phyloP scores from a whole-genome alignment of 2,888 invertebrate genomes.

The Agonopterix arenella region DNA sequence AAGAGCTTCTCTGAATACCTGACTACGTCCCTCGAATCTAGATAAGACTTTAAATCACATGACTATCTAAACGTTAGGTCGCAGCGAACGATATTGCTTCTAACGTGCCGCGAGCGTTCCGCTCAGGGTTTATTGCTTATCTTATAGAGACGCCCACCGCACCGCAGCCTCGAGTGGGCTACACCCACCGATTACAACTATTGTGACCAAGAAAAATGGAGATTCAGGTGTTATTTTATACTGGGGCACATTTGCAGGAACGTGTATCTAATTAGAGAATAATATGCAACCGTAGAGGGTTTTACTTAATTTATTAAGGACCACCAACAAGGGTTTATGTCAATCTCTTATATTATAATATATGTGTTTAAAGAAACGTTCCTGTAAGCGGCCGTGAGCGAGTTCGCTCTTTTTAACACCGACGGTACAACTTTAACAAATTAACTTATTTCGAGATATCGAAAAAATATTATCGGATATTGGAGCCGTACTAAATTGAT shows the following conservation, averaged over 20 bases:
- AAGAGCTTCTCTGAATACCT: no score
- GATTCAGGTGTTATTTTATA: conserved; percentile 8
- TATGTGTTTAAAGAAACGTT: no score
- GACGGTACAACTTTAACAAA: no score
- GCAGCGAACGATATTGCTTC: conserved; percentile 9
- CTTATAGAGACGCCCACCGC: conserved; percentile 1
- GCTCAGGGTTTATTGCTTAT: conserved; percentile 13
- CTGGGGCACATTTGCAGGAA: neutral
- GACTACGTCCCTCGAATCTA: conserved; percentile 1
- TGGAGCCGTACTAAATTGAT: conserved; percentile 20
- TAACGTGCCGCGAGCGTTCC: neutral
- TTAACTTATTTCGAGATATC: no score
- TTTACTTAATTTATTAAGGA: neutral
- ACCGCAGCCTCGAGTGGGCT: no score
- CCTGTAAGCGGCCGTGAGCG: no score
- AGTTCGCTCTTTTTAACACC: no score
- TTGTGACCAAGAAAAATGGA: no score
- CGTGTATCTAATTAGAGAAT: neutral
- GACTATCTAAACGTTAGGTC: conserved; percentile 19
- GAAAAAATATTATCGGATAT: neutral
- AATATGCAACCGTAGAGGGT: neutral
- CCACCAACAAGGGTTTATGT: no score
- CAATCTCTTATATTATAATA: no score
- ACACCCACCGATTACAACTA: no score
- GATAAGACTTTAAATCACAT: conserved; percentile 21